Base-by-base conservation (phyloP, 2,888 invertebrate genomes). In the Yponomeuta plumbellus region DNA sequence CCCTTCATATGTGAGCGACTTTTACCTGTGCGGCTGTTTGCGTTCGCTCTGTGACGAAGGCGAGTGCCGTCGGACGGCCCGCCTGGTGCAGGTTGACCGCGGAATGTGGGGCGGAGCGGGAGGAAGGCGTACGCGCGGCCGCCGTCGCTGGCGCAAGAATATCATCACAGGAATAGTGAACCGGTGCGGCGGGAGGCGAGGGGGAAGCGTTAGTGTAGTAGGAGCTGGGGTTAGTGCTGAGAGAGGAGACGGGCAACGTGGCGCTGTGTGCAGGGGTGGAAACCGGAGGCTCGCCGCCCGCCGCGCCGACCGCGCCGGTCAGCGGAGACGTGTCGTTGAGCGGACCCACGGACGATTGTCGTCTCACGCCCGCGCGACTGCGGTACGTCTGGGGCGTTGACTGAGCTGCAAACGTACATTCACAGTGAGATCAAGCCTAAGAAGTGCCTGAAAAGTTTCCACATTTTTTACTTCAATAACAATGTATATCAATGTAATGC, bases 151-250 rank as follows among this genome's bases (percentile, higher is more conserved):
- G 81, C 21, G 88, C 81, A 40, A 91, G 84, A 73, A 91, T 90
- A 74, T 91, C 90, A 73, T 91, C 90, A 72, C 89, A 90, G 68
- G 91, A 90, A 61, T 85, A 82, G 76, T 91, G 89, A 71, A 85
- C 87, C 68, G 83, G 84, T 57, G 82, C 83, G 64, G 87, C 77
- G 65, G 93, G 93, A 56, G 93, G 93, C 75, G 92, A 92, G 66
- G 93, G 93, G 70, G 93, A 88, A 63, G 91, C 93, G 80, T 93
- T 93, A 57, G 93, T 93, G 77, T 93, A 93, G 81, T 93, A 93
- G 72, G 93, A 93, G 79, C 89, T 89, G 52, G 86, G 86, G 76
- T 91, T 92, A 52, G 88, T 90, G 76, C 91, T 88, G 71, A 89
- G 85, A 72, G 89, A 88, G 73, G 93, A 92, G 34, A 93, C 93